A percentile compares a stretch with the other conserved stretches of the same genome.
Conservation (phyloP, 2,888 invertebrate genomes). For the Idaea straminata region DNA sequence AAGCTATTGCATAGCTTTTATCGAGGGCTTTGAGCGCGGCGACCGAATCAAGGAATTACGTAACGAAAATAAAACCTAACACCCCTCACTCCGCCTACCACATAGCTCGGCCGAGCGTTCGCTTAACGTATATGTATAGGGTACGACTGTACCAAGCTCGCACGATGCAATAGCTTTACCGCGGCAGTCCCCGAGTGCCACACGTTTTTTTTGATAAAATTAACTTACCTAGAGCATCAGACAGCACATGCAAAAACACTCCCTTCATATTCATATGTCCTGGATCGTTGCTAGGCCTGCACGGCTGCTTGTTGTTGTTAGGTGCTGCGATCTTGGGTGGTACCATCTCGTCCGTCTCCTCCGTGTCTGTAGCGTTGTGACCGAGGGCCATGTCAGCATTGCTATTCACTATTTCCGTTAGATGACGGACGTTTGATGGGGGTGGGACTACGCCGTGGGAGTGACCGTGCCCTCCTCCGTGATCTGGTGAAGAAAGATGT, state of each 20-base stretch:
- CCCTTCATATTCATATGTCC: constrained; percentile 99
- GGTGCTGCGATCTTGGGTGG: constrained; percentile 53
- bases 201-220: constrained; percentile 4
- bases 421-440: constrained; percentile 68
- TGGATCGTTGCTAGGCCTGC: constrained; percentile 69
- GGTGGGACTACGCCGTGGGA: constrained; percentile 81
- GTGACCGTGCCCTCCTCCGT: constrained; percentile 85
- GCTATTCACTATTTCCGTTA: constrained; percentile 72
- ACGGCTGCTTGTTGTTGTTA: constrained; percentile 55
- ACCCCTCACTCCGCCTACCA: no score
- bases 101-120: no score
- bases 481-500: constrained; percentile 76
- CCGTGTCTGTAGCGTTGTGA: constrained; percentile 65
- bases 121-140: no score
- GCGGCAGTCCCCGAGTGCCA: no score
- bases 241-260: constrained; percentile 98
- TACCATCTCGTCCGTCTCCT: constrained; percentile 74
- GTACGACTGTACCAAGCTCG: no score
- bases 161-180: no score
- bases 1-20: no score
- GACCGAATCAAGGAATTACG: no score
- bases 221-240: constrained; percentile 94
- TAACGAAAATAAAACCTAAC: no score
- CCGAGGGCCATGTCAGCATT: constrained; percentile 73
- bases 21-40: no score